These are phyloP conservation scores for Brachionus angularis DNA, from an alignment of 1,140 invertebrate genomes.

Conservation along the genomic window DNA sequence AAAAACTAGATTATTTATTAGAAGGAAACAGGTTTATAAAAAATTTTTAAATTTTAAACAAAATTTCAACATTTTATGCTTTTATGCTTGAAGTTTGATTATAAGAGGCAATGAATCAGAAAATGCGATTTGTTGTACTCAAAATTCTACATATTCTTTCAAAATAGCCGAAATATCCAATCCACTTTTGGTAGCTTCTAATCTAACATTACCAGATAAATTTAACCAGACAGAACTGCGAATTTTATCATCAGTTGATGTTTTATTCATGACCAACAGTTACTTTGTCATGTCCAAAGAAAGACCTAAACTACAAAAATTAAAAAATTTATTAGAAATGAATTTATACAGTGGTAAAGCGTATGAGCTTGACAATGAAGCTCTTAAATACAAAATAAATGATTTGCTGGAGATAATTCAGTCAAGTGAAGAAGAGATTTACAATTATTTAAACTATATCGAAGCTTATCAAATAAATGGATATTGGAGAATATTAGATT, in stretches of 20 bases:
- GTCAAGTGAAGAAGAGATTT: constrained; percentile 38
- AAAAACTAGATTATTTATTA: constrained; percentile 8
- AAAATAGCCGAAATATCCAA: constrained; percentile 43
- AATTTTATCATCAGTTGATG: too few relatives aligned
- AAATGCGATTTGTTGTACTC: constrained; percentile 28
- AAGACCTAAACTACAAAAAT: constrained; percentile 24
- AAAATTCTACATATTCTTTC: constrained; percentile 38
- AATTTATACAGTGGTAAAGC: constrained; percentile 41
- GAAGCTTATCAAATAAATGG: constrained; percentile 41
- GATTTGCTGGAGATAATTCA: constrained; percentile 30
- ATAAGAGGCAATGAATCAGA: constrained; percentile 18
- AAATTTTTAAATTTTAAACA: background rate
- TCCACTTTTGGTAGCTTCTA: background rate
- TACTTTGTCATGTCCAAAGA: constrained; percentile 27
- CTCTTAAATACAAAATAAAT: background rate
- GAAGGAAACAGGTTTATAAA: constrained; percentile 26
- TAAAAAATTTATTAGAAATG: constrained; percentile 33
- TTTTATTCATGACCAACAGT: constrained; percentile 23
- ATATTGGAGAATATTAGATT: constrained; percentile 16
- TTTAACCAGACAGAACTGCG: background rate
- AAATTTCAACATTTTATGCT: background rate
- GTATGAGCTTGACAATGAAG: constrained; percentile 4
- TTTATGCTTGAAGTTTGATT: background rate
- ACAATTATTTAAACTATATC: constrained; percentile 24
- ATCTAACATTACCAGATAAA: constrained; percentile 8